phyloP scores from a whole-genome alignment of 2,113 vertebrate genomes.

The Poicephalus meyeri region DNA sequence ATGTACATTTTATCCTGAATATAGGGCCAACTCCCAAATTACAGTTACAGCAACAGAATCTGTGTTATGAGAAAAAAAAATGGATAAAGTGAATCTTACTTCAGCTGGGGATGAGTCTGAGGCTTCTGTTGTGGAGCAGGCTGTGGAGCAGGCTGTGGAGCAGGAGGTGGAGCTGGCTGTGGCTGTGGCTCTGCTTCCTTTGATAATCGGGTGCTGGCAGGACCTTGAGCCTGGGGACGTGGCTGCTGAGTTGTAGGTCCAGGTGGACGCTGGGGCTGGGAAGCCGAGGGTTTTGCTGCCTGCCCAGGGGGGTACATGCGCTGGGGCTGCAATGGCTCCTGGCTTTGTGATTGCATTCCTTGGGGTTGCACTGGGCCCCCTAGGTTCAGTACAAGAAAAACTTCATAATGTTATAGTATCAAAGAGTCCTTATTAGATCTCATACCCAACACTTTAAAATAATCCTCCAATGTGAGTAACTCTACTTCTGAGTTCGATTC shows the following conservation, averaged over 20 bases:
- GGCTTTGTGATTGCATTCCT: conserved; percentile 85
- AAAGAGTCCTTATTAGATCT: conserved; percentile 71
- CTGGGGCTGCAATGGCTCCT: conserved; percentile 82
- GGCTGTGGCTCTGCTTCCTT: conserved; percentile 84
- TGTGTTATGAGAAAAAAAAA: background rate
- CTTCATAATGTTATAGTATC: conserved; percentile 78
- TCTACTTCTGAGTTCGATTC: background rate
- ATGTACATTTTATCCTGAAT: accelerated
- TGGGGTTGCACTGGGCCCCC: conserved; percentile 93
- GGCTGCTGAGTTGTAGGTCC: conserved; percentile 86
- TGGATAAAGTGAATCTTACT: conserved; percentile 81
- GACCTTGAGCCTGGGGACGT: conserved; percentile 83
- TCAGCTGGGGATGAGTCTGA: conserved; percentile 93
- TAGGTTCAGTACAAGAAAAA: conserved; percentile 85
- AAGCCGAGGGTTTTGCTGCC: conserved; percentile 76
- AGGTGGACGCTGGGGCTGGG: conserved; percentile 73
- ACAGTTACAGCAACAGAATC: background rate
- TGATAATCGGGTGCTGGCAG: conserved; percentile 79
- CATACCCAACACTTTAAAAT: conserved; percentile 68
- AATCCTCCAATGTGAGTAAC: background rate
- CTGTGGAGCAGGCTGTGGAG: conserved; percentile 4
- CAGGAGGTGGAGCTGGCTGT: conserved; percentile 70
- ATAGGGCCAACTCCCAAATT: background rate
- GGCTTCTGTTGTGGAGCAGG: conserved; percentile 79
- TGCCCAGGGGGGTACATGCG: conserved; percentile 71